Percentiles rank a stretch among this genome's conserved stretches.
Evolutionary conservation across 2,888 invertebrate genomes (phyloP).

Genomic region (Leucophenga maculata): DNA sequence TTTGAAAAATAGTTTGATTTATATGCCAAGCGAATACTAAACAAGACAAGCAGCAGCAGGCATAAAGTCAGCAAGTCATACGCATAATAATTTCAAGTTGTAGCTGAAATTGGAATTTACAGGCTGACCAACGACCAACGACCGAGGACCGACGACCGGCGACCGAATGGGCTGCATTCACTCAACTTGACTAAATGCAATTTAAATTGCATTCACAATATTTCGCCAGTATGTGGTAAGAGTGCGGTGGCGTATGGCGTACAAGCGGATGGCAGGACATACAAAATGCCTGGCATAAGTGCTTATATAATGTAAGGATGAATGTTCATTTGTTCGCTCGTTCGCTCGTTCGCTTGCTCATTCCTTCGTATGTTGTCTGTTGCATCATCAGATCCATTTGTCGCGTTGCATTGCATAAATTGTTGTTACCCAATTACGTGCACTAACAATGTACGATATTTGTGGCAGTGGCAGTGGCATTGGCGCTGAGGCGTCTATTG

Average conservation of each 20-base stretch:
- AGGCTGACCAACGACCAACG: not conserved
- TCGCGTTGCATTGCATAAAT: slow-evolving; percentile 52
- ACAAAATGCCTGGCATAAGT: not conserved
- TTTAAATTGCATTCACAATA: slow-evolving; percentile 55
- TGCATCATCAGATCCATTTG: slow-evolving; percentile 47
- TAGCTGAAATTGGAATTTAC: not conserved
- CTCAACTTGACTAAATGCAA: slow-evolving; percentile 41
- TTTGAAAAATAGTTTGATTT: slow-evolving; percentile 13
- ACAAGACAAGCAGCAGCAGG: too few species aligned
- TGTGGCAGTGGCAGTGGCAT: too few species aligned
- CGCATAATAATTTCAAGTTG: too few species aligned
- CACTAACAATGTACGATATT: slow-evolving; percentile 54
- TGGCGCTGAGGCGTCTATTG: too few species aligned
- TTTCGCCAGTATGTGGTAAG: slow-evolving; percentile 28
- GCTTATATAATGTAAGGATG: slow-evolving; percentile 20
- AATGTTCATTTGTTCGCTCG: slow-evolving; percentile 37
- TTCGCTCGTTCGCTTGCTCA: too few species aligned
- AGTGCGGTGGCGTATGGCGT: not conserved
- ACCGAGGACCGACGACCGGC: too few species aligned
- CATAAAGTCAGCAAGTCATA: too few species aligned
- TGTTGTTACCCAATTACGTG: slow-evolving; percentile 64
- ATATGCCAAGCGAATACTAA: not conserved
- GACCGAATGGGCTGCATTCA: not conserved
- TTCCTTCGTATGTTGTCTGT: slow-evolving; percentile 45
- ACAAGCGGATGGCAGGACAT: not conserved